These are phyloP conservation scores for Plumapathes pennacea DNA, from an alignment of 92 coral and sea anemone genomes.

Conservation along the genomic window DNA sequence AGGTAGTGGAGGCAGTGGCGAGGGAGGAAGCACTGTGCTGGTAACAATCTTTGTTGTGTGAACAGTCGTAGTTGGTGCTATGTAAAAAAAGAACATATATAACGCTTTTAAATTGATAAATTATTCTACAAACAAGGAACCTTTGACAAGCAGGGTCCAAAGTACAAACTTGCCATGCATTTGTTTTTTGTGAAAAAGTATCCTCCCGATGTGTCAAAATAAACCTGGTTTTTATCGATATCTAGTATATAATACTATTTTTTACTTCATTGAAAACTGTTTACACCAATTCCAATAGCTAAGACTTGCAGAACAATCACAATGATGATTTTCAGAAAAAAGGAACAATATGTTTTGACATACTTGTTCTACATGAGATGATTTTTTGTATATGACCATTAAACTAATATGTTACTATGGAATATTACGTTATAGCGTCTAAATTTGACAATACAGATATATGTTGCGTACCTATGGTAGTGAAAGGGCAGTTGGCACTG, in stretches of 20 bases:
- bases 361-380: neutral
- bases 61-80: neutral
- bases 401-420: neutral
- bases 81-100: neutral
- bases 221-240: too few species aligned
- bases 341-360: too few species aligned
- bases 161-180: too few species aligned
- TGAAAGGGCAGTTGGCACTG: conserved; percentile 43
- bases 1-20: neutral
- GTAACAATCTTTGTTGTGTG: neutral
- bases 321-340: too few species aligned
- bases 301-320: too few species aligned
- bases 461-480: conserved; percentile 18
- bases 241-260: neutral
- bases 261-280: neutral
- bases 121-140: neutral
- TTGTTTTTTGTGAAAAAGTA: too few species aligned
- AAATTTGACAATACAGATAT: too few species aligned
- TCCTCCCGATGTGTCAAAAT: too few species aligned
- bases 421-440: neutral
- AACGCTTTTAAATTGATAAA: neutral
- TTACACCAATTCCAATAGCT: too few species aligned
- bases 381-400: neutral
- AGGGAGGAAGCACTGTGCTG: neutral
- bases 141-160: too few species aligned